Base-by-base conservation (phyloP, 1,140 invertebrate genomes). In the Bombus turneri region DNA sequence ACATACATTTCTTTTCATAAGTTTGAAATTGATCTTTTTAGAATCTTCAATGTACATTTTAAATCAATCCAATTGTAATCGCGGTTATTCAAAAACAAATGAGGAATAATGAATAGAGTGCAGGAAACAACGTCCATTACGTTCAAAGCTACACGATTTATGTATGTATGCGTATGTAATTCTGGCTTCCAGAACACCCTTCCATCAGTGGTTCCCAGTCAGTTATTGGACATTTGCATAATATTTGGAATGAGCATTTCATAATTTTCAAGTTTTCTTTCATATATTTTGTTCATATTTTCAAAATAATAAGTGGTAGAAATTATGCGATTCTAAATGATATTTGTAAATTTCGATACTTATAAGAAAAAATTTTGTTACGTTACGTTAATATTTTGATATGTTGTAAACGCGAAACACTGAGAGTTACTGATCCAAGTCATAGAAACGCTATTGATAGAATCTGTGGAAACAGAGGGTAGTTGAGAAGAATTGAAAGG, bases 391-490 rank as follows among this genome's bases (percentile, higher is more conserved):
- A 53, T 8, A 53, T 8, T 28, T 39, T 28, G 1, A 28, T n/a
- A 43, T 6, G 31, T 12, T 25, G 10, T 3, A 66, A 59, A 43
- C 2, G 4, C 10, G 3, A 25, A 47, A 34, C 13, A 13, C 2
- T 34, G 81, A 68, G 73, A 53, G 13, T n/a, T 43, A 37, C 73
- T 57, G 43, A 12, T 18, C 1, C 31, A 15, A 25, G 53, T 83
- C 31, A 28, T 74, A 66, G 31, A 75, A 13, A 8, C 71, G 13
- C 1, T 37, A 83, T 83, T 41, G 64, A 83, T 83, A 83, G 59
- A 28, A 64, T 47, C 15, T 28, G 12, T 68, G 41, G 74, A 76
- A 76, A 39, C 34, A 62, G 31, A 66, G 43, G 43, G 31, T 18
- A 15, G 4, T 28, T 31, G 43, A 59, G 4, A 62, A 10, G 71